Percentiles rank a stretch among this genome's conserved stretches.
Conservation (phyloP, 2,888 invertebrate genomes). For the Volucella bombylans region DNA sequence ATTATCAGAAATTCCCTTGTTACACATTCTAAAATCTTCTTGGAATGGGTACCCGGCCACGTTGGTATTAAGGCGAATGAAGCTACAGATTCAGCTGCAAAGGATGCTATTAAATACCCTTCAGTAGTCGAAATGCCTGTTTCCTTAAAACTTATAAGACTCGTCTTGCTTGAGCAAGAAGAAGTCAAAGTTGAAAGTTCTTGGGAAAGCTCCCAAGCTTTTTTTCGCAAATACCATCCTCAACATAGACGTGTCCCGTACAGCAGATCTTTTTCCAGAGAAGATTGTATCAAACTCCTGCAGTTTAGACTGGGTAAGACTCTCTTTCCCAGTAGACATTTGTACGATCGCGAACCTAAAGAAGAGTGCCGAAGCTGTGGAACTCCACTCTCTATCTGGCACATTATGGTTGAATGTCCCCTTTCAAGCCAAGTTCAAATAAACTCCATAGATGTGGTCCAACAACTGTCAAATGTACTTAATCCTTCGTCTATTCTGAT, state of each 20-base stretch:
- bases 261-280: not conserved
- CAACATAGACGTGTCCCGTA: not conserved
- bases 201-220: too few species aligned
- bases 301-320: conserved; percentile 8
- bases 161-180: not conserved
- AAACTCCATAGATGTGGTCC: too few species aligned
- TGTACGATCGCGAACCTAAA: too few species aligned
- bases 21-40: not conserved
- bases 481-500: too few species aligned
- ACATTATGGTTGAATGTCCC: too few species aligned
- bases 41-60: conserved; percentile 10
- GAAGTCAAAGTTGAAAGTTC: not conserved
- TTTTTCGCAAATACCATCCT: not conserved
- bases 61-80: conserved; percentile 7
- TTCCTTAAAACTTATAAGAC: not conserved
- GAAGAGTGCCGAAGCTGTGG: too few species aligned
- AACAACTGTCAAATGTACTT: too few species aligned
- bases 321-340: not conserved
- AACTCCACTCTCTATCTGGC: too few species aligned
- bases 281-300: conserved; percentile 14
- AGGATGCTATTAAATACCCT: not conserved
- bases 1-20: not conserved
- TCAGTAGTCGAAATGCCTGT: not conserved
- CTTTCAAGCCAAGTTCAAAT: too few species aligned
- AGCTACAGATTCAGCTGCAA: not conserved